These are phyloP conservation scores for Castor canadensis DNA, from an alignment of 2,113 vertebrate genomes.

Conservation along the genomic window DNA sequence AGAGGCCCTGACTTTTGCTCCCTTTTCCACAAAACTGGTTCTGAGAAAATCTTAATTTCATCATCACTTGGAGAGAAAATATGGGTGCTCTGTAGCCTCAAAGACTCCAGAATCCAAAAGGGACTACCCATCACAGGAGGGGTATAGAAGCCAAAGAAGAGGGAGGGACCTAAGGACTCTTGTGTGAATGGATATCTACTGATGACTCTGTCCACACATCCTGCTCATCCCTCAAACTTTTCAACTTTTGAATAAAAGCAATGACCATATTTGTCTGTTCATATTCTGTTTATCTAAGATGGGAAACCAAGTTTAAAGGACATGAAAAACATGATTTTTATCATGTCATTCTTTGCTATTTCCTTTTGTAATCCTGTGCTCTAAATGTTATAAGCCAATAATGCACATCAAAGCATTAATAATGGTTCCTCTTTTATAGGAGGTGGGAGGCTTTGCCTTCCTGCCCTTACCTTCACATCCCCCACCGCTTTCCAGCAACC, in stretches of 20 bases:
- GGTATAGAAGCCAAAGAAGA: not conserved
- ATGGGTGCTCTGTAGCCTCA: too few species aligned
- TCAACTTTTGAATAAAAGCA: not conserved
- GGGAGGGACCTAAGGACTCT: too few species aligned
- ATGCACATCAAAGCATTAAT: not conserved
- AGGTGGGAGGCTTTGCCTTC: not conserved
- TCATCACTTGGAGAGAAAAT: not conserved
- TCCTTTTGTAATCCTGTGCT: not conserved
- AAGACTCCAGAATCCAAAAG: not conserved
- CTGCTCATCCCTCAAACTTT: not conserved
- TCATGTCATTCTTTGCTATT: not conserved
- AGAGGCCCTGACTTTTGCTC: not conserved
- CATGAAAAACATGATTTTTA: not conserved
- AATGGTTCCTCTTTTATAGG: not conserved
- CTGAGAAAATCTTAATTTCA: not conserved
- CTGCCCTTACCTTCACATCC: not conserved
- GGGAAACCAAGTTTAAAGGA: not conserved
- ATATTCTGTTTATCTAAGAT: not conserved
- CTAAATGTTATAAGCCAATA: not conserved
- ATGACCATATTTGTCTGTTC: not conserved
- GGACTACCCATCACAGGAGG: not conserved
- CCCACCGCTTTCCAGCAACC: not conserved
- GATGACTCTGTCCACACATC: too few species aligned
- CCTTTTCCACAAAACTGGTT: not conserved
- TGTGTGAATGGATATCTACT: fast-evolving